A percentile compares a stretch with the other conserved stretches of the same genome.
These are phyloP conservation scores for Leptogaster cylindrica DNA, from an alignment of 2,888 invertebrate genomes.

Conservation along the genomic window DNA sequence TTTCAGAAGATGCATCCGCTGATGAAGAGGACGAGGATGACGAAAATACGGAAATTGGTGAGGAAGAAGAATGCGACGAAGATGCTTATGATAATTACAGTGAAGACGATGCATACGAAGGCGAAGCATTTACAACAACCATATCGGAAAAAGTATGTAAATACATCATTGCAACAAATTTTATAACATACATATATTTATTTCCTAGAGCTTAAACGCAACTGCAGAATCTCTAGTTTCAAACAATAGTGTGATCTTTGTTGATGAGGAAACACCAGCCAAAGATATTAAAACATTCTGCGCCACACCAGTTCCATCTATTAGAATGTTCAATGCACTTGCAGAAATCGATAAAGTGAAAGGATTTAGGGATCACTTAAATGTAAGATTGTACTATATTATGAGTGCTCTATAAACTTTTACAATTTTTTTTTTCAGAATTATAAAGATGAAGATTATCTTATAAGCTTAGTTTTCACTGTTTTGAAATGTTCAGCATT, in stretches of 20 bases:
- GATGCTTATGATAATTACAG: slow-evolving; percentile 55
- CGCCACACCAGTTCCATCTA: slow-evolving; percentile 55
- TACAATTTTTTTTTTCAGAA: slow-evolving; percentile 50
- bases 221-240: slow-evolving; percentile 25
- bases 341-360: slow-evolving; percentile 54
- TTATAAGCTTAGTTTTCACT: slow-evolving; percentile 58
- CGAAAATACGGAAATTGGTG: slow-evolving; percentile 53
- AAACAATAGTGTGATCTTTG: slow-evolving; percentile 48
- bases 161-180: background rate
- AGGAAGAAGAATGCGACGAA: slow-evolving; percentile 52
- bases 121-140: slow-evolving; percentile 44
- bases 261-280: slow-evolving; percentile 45
- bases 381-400: slow-evolving; percentile 51
- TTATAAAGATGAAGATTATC: slow-evolving; percentile 57
- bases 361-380: slow-evolving; percentile 55
- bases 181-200: background rate
- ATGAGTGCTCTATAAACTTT: slow-evolving; percentile 12
- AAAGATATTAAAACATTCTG: slow-evolving; percentile 56
- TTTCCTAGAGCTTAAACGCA: slow-evolving; percentile 26
- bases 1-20: slow-evolving; percentile 69
- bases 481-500: slow-evolving; percentile 59
- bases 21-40: slow-evolving; percentile 61
- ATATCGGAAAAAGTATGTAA: slow-evolving; percentile 30
- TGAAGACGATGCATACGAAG: slow-evolving; percentile 52
- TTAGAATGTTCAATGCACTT: slow-evolving; percentile 57